Base-by-base conservation (phyloP, 2,888 invertebrate species). In the Stratiomys singularior region DNA sequence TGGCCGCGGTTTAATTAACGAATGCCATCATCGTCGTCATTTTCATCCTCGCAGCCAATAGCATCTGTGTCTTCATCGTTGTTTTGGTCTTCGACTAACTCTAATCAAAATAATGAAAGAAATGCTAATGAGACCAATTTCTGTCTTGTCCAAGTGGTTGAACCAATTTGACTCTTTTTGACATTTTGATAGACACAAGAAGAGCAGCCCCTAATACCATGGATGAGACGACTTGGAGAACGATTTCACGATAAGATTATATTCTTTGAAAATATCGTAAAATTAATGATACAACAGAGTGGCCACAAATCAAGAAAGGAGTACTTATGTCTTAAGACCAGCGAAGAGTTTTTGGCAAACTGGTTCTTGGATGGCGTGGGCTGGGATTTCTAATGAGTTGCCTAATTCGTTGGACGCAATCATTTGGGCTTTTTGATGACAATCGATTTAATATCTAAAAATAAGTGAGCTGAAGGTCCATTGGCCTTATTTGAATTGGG, bases 1-100 rank as follows among this genome's bases (percentile, higher is more conserved):
- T 30, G 15, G 28, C 30, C 64, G 64, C 30, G 7, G 64, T 64
- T 64, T 27, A 64, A 64, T 30, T 64, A 64, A 30, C 64, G n/a
- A 64, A 64, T 15, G 28, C 30, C 30, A 23, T 30, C 64, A 30
- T 64, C 64, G 27, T 28, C 15, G 15, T 60, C 60, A 25, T 21
- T 18, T 7, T 60, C 60, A 18, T n/a, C 60, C 21, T 11, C 18
- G 15, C 15, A 5, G 15, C 4, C 18, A 52, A 13, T 52, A 9
- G 52, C 15, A 9, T 37, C 37, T 37, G 3, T 37, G 9, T 37
- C 37, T 5, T 9, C 3, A 5, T 37, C 37, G 37, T 37, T 3
- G 37, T 37, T 37, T 3, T 37, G 37, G 37, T 37, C 37, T 37
- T 37, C 37, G 9, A 37, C 5, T 9, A 37, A 18, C 52, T 18